Conservation (phyloP, 2,888 invertebrate species). For the Syrphus vitripennis region DNA sequence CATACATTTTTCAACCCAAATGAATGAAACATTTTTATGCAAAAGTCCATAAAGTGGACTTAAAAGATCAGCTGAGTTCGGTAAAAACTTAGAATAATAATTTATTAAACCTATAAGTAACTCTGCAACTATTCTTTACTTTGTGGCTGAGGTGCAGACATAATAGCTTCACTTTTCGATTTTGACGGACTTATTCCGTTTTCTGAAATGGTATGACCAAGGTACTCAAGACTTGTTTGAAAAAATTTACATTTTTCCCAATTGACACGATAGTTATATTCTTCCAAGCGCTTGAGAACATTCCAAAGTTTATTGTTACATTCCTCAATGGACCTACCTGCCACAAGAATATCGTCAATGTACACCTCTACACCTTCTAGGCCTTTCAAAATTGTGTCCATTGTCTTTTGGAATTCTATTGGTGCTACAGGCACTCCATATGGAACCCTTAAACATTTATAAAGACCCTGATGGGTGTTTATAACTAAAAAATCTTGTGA, state of each 20-base stretch:
- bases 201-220: constrained; percentile 46
- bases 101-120: too few species aligned
- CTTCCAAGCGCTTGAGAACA: constrained; percentile 16
- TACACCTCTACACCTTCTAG: constrained; percentile 39
- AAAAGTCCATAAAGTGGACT: constrained; percentile 27
- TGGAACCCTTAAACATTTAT: constrained; percentile 5
- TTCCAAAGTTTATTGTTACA: constrained; percentile 19
- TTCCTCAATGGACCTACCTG: constrained; percentile 20
- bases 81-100: too few species aligned
- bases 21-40: constrained; percentile 37
- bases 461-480: not conserved
- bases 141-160: constrained; percentile 5
- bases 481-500: not conserved
- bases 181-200: constrained; percentile 59
- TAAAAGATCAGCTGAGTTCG: not conserved
- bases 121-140: constrained; percentile 2
- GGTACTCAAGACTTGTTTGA: constrained; percentile 29
- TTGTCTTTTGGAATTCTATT: constrained; percentile 45
- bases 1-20: constrained; percentile 22
- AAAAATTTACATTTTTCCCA: constrained; percentile 52
- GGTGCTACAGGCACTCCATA: constrained; percentile 42
- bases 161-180: constrained; percentile 40
- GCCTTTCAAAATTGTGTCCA: constrained; percentile 35
- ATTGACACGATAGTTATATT: constrained; percentile 27
- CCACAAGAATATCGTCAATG: constrained; percentile 43